Evolutionary conservation across 1,140 invertebrate species (phyloP), one percentile per base, ranked within the genome.

Genomic region (Anoplolepis gracilipes): DNA sequence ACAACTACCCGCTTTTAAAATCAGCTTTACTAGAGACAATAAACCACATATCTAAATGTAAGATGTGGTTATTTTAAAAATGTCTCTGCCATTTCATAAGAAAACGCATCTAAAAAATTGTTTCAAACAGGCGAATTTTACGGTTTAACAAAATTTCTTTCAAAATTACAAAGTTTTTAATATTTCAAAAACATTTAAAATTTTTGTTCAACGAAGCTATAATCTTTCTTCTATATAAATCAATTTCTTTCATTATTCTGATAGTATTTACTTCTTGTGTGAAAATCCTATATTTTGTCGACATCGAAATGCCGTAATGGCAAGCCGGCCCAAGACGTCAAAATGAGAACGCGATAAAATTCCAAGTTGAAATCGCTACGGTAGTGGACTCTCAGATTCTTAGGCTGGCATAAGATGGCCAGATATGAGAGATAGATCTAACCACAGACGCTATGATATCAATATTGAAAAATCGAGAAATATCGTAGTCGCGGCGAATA

Each of bases 231-330:
- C 2, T 22, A 16, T n/a, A 53, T 7, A 10, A n/a, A 49, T 70
- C 46, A 28, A 2, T 72, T 22, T 57, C 19, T 25, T 25, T 73
- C 13, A 53, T 57, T 10, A 22, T 57, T 22, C 19, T 10, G 22
- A 57, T 10, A 57, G 10, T 22, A 57, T 67, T 55, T 13, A 64
- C 30, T 79, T 69, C 13, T 79, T 67, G 10, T 19, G 8, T 69
- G 62, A 55, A 79, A 79, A 53, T 67, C 62, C 30, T 72, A 19
- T n/a, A 72, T 81, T 72, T 59, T 36, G 33, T 11, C 36, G 28
- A 19, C 8, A 16, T 61, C 36, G 36, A 7, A 16, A 42, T 10
- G 13, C 53, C 28, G 7, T 36, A 39, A 11, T 57, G 53, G 22
- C 33, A 55, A 53, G 19, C 6, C 39, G 33, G n/a, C 25, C 13